Conservation (phyloP, 1,140 invertebrate genomes). For the Conus ventricosus region DNA sequence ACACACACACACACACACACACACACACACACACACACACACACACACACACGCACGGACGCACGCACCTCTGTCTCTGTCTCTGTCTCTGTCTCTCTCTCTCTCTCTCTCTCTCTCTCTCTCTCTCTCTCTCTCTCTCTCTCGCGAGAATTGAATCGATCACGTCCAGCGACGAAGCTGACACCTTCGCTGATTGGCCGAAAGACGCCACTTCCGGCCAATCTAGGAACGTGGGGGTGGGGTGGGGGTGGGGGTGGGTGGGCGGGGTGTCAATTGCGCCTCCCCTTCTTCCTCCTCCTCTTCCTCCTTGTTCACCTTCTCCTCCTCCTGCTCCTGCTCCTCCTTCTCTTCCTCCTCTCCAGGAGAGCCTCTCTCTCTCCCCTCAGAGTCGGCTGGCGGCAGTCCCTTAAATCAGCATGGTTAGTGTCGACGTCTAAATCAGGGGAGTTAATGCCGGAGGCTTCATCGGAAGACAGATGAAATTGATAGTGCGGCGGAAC, state of each 20-base stretch:
- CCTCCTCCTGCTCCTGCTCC: too few species aligned
- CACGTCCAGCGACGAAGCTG: background rate
- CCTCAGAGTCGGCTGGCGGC: too few species aligned
- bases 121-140: background rate
- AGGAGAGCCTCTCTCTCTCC: too few species aligned
- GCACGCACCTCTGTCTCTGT: too few species aligned
- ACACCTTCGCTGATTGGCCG: conserved; percentile 2
- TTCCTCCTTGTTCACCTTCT: too few species aligned
- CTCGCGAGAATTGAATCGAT: conserved; percentile 1
- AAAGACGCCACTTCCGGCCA: background rate
- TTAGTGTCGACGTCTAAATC: conserved; percentile 7
- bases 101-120: background rate
- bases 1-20: too few species aligned
- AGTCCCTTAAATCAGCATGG: background rate
- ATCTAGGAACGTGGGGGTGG: background rate
- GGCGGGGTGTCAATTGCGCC: too few species aligned
- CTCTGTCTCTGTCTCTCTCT: background rate
- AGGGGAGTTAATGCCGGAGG: background rate
- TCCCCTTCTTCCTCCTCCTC: too few species aligned
- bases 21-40: too few species aligned
- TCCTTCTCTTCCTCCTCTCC: too few species aligned
- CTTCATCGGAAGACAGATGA: background rate
- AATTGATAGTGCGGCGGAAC: background rate
- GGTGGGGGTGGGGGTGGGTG: too few species aligned
- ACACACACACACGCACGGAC: too few species aligned